Percentiles rank a stretch among this genome's conserved stretches.
phyloP scores from a whole-genome alignment of 1,140 invertebrate genomes.

The Conus betulinus region DNA sequence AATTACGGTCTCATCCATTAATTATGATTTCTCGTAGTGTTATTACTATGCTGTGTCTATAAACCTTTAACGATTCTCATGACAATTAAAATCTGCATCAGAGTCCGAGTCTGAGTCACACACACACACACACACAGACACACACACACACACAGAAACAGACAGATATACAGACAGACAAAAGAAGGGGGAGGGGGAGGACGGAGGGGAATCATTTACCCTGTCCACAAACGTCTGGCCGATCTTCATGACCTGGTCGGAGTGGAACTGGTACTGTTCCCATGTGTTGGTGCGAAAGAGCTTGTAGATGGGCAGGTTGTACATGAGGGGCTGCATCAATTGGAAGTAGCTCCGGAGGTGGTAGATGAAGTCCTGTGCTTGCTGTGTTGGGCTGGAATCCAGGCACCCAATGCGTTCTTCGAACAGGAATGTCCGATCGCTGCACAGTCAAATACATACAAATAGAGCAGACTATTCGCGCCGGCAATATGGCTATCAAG shows the following conservation, averaged over 20 bases:
- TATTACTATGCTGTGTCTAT: no score
- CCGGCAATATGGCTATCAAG: no score
- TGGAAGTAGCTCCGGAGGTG: slow-evolving; percentile 73
- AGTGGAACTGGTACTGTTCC: slow-evolving; percentile 68
- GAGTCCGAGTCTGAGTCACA: neutral
- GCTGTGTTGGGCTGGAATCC: slow-evolving; percentile 55
- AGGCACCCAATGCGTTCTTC: slow-evolving; percentile 73
- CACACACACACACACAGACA: no score
- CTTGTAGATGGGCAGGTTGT: slow-evolving; percentile 72
- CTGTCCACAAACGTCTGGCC: slow-evolving; percentile 69
- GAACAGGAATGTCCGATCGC: slow-evolving; percentile 74
- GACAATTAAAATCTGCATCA: no score
- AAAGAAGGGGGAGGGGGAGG: neutral
- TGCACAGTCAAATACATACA: slow-evolving; percentile 28
- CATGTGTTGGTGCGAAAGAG: slow-evolving; percentile 68
- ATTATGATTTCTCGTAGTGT: no score
- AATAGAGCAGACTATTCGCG: no score
- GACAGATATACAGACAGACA: neutral
- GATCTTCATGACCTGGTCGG: slow-evolving; percentile 67
- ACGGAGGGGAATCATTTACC: slow-evolving; percentile 48
- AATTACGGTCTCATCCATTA: no score
- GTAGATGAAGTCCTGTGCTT: slow-evolving; percentile 70
- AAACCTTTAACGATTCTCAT: no score
- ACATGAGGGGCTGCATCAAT: slow-evolving; percentile 73
- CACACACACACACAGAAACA: neutral